Conservation (phyloP, 2,113 vertebrate genomes). For the Daubentonia madagascariensis region DNA sequence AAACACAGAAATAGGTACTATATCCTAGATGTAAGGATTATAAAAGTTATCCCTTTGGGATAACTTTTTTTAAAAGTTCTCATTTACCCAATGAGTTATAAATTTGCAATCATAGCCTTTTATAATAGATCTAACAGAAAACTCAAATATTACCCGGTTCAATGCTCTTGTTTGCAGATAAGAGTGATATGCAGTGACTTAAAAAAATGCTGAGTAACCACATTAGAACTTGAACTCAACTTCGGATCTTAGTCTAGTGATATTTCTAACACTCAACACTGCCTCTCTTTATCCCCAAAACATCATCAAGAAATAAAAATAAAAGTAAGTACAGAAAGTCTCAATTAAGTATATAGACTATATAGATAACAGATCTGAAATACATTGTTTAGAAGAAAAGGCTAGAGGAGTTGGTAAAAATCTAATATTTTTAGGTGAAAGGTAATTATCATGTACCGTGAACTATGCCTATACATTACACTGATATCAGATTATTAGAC, state of each 20-base stretch:
- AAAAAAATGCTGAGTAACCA: not conserved
- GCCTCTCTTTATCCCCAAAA: not conserved
- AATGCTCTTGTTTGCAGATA: not conserved
- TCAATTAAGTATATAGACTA: not conserved
- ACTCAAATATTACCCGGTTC: not conserved
- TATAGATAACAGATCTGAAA: not conserved
- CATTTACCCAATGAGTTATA: not conserved
- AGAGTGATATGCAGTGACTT: not conserved
- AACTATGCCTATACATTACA: not conserved
- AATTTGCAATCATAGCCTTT: not conserved
- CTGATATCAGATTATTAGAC: not conserved
- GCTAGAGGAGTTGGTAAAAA: not conserved
- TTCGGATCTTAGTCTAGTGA: not conserved
- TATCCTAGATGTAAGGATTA: not conserved
- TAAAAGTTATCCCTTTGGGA: not conserved
- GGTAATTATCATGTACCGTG: not conserved
- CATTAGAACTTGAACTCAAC: not conserved
- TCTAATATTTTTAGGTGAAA: not conserved
- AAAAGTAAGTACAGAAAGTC: not conserved
- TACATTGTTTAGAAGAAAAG: not conserved
- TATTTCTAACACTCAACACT: not conserved
- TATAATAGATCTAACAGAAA: not conserved
- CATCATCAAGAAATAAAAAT: not conserved
- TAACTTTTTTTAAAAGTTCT: not conserved
- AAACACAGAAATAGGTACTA: not conserved